Evolutionary conservation across 2,888 invertebrate species (phyloP), one percentile per base, ranked within the genome.

Genomic region (Agonopterix arenella): DNA sequence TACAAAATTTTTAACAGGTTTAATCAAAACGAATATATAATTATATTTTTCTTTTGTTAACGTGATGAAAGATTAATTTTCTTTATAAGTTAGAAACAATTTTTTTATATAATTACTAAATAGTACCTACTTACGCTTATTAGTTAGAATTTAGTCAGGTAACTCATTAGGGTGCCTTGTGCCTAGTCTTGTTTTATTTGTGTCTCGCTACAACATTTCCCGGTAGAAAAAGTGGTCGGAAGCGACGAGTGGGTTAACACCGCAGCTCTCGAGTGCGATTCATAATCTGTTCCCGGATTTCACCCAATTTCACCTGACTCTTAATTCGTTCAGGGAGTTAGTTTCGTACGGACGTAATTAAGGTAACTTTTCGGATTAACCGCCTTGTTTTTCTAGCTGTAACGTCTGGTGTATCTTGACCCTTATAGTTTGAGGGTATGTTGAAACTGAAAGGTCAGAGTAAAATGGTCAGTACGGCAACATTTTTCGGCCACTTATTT

Each of bases 361-460:
- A 76, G 76, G 74, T 81, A 88, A 88, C 73, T 88, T 88, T 88
- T 82, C 73, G 75, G 80, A 86, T 88, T 88, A 88, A 79, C 74
- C 67, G 63, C 70, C 70, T 73, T 77, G 83, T 85, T 85, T 86
- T 85, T 81, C 83, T 76, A 78, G 72, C 69, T 68, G 68, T 61
- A 59, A 60, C 61, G 59, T 52, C 83, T 80, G 72, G 42, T 53
- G 11, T 61, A 64, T 52, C 49, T 41, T 58, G 79, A 61, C 13
- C 73, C 59, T 40, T 53, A 55, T 52, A 59, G 60, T 63, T 65
- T 62, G 57, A 59, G 52, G 50, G 45, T 46, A 47, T 50, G 53
- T 50, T 36, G 48, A 38, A 50, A 50, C 45, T 43, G 11, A 56
- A 49, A 54, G 79, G 51, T 73, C 84, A 46, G 48, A 44, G 49